Percentiles rank a stretch among this genome's conserved stretches.
These are phyloP conservation scores for Potamarius usumacintae DNA, from an alignment of 2,113 vertebrate genomes.

Conservation along the genomic window DNA sequence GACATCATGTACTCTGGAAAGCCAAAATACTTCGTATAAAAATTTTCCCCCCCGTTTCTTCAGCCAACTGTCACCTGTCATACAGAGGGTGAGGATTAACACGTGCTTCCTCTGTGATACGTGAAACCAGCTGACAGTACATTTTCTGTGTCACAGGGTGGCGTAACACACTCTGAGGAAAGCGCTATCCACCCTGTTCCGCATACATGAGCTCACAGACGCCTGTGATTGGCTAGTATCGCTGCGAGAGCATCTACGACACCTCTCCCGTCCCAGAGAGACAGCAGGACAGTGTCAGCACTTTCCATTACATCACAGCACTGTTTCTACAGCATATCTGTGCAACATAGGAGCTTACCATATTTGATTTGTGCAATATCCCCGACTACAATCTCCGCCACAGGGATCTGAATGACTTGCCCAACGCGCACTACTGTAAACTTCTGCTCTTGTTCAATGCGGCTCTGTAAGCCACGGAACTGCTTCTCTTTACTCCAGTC, in stretches of 20 bases:
- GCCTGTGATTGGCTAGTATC: background rate
- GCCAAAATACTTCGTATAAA: background rate
- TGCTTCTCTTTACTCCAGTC: conserved; percentile 99
- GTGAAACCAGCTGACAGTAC: background rate
- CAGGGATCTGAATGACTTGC: conserved; percentile 96
- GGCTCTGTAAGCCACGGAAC: conserved; percentile 94
- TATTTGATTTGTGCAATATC: conserved; percentile 99
- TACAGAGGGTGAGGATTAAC: background rate
- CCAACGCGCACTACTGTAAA: conserved; percentile 93
- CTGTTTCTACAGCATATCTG: background rate
- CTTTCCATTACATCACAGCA: background rate
- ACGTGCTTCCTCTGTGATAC: background rate
- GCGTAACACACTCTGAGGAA: background rate
- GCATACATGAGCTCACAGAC: background rate
- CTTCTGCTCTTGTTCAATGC: conserved; percentile 98
- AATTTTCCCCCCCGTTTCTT: background rate
- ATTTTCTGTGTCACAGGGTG: background rate
- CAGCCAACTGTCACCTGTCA: background rate
- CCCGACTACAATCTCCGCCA: conserved; percentile 95
- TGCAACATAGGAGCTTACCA: conserved; percentile 73
- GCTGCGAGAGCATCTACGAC: background rate
- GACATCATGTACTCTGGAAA: background rate
- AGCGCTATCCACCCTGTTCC: background rate
- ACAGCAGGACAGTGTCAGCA: background rate
- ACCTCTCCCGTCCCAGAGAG: background rate